A percentile compares a stretch with the other conserved stretches of the same genome.
These are phyloP conservation scores for Rhynchonema sp. DNA, from an alignment of 2,888 invertebrate species.

Conservation along the genomic window DNA sequence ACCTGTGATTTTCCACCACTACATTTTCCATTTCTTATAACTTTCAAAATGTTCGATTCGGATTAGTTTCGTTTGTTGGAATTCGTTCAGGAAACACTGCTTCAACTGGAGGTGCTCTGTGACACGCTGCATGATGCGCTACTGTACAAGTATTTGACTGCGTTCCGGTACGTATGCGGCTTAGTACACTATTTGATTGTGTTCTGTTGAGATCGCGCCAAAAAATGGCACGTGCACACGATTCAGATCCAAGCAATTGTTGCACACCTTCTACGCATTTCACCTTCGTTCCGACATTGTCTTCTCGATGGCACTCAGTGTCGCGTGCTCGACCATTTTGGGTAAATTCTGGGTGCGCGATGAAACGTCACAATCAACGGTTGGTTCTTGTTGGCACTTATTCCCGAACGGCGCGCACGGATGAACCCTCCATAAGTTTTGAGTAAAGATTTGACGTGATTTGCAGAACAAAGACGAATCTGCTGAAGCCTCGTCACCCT, in stretches of 20 bases:
- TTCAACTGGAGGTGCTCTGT: neutral
- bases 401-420: neutral
- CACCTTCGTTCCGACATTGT: neutral
- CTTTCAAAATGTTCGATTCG: too few species aligned
- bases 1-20: too few species aligned
- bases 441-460: too few species aligned
- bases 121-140: neutral
- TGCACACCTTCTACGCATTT: neutral
- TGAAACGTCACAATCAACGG: neutral
- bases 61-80: too few species aligned
- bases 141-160: neutral
- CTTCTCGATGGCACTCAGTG: neutral
- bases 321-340: neutral
- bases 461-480: too few species aligned
- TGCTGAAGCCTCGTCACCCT: too few species aligned
- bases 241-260: neutral
- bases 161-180: neutral
- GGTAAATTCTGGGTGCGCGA: neutral
- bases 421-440: too few species aligned
- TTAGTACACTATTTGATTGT: too few species aligned
- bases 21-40: too few species aligned
- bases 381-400: neutral
- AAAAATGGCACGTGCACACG: neutral
- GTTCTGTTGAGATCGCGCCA: too few species aligned
- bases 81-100: neutral